phyloP scores from a whole-genome alignment of 2,888 invertebrate genomes.

The Epinotia demarniana region DNA sequence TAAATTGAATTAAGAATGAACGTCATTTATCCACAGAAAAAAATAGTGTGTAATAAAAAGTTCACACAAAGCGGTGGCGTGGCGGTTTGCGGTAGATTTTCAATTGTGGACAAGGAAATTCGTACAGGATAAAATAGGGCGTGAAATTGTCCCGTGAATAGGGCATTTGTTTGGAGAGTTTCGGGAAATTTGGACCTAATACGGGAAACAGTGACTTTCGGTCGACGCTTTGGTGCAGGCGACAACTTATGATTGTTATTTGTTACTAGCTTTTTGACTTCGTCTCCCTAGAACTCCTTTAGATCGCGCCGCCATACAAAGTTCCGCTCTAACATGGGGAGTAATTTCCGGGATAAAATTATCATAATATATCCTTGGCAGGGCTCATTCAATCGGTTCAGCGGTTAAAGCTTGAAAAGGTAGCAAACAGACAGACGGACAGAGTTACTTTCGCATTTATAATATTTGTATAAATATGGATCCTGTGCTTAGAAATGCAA shows the following conservation, averaged over 20 bases:
- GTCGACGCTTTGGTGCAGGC: background rate
- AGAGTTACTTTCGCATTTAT: too few relatives aligned
- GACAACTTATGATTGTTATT: background rate
- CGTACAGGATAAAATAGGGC: constrained; percentile 77
- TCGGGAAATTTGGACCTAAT: constrained; percentile 35
- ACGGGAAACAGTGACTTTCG: constrained; percentile 14
- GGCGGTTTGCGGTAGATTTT: constrained; percentile 70
- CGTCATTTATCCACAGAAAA: constrained; percentile 71
- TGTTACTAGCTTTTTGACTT: too few relatives aligned
- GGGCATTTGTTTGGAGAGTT: constrained; percentile 72
- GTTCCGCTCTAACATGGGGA: too few relatives aligned
- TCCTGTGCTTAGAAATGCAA: constrained; percentile 4
- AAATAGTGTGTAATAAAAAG: constrained; percentile 74
- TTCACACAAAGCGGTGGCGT: constrained; percentile 65
- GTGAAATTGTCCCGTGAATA: constrained; percentile 78
- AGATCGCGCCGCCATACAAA: too few relatives aligned
- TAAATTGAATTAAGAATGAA: constrained; percentile 72
- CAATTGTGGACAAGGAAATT: constrained; percentile 74
- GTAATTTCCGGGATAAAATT: too few relatives aligned
- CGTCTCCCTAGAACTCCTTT: too few relatives aligned
- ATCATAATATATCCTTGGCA: too few relatives aligned
- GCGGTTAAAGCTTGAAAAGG: too few relatives aligned
- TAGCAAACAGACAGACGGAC: too few relatives aligned
- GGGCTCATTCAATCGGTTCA: too few relatives aligned
- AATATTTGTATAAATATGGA: too few relatives aligned